Base-by-base conservation (phyloP, 2,888 invertebrate species). In the Epirrhoe tristata region DNA sequence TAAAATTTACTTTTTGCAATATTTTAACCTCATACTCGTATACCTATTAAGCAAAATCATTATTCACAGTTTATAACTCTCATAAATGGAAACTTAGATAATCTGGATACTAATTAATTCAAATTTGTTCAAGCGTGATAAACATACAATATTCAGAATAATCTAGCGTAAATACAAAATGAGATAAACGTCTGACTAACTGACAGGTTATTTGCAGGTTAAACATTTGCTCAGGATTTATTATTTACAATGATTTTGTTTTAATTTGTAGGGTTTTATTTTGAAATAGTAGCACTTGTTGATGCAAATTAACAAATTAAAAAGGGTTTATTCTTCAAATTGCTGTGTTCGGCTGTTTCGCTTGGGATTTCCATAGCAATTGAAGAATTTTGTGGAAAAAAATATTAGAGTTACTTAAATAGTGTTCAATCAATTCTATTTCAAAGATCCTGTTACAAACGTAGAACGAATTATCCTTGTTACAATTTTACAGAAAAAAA, bases 141-240 rank as follows among this genome's bases (percentile, higher is more conserved):
- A 71, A 63, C 63, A 69, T 63, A 63, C 56, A 66, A 58, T 69
- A 66, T 71, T 80, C 74, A 79, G 63, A 56, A 39, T 65, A 77
- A 80, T 77, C 69, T 71, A 62, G 70, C 66, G 57, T 71, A 76
- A 76, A 77, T 76, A 77, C 71, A 64, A 74, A 80, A 78, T 70
- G 71, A 76, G 78, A 81, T 82, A 80, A 81, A 69, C 48, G 67
- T 73, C 73, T 77, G 74, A 80, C 77, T 77, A 78, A 78, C 76
- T 79, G 81, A 78, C 76, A 74, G 76, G 71, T 74, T 72, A 70
- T 78, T 81, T 75, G 73, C 69, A 66, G 72, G 72, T 63, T 67
- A 68, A 77, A 77, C 76, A 61, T 65, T 73, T 67, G 67, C 58
- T 69, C 64, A 60, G 72, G 66, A 68, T 77, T 74, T 74, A 77